Base-by-base conservation (phyloP, 2,888 invertebrate species). In the Synanthedon myopaeformis region DNA sequence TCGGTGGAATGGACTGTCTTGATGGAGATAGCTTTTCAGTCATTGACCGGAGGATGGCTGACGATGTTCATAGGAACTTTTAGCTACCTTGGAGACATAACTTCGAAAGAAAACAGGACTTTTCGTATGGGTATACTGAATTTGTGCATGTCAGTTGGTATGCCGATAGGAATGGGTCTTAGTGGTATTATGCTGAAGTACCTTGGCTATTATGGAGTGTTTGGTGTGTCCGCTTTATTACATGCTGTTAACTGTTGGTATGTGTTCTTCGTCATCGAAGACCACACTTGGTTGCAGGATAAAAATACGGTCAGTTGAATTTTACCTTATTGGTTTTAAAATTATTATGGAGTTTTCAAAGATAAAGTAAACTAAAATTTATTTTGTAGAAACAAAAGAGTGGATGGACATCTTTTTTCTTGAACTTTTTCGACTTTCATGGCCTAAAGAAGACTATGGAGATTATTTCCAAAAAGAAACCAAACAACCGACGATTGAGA, bases 1-100 rank as follows among this genome's bases (percentile, higher is more conserved):
- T 79, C 89, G 0, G 82, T 90, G 62, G 89, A 89, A 61, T 76
- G 81, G 66, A 89, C 87, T 4, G 86, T 88, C 42, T 74, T 89
- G 52, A 82, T 87, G 72, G 90, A 90, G 62, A 84, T 89, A 3
- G 61, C 90, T 61, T 88, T 87, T 52, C 86, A 88, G 0, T 77
- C 89, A 0, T 51, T 90, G 10, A 88, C 89, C 0, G 90, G 90
- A 0, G 89, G 89, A 8, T 89, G 89, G 89, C 86, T 88, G 60
- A 87, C 89, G 1, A 88, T 89, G 84, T 85, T 89, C 53, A 80
- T 90, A 49, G 89, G 89, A 1, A 76, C 90, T 53, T 89, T 90
- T 70, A 90, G 90, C 60, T 91, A 91, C 69, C 75, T 92, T 49
- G 89, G 90, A 8, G 90, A 90, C 52, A 85, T 91, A 6, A 89